Base-by-base conservation (phyloP, 1,140 invertebrate genomes). In the Drosophila hydei region DNA sequence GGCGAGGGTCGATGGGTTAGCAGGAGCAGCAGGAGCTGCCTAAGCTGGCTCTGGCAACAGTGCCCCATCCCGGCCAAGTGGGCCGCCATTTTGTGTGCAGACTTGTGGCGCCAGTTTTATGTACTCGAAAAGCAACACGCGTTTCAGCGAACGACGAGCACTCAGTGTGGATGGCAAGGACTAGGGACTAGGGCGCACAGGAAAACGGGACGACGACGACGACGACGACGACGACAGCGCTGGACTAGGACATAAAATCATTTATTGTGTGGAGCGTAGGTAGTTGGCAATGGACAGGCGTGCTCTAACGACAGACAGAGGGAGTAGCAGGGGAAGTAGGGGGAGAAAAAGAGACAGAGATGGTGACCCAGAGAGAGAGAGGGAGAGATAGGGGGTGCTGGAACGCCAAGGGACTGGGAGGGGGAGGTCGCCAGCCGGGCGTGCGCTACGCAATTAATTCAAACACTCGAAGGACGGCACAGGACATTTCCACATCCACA, bases 41-140 rank as follows among this genome's bases (percentile, higher is more conserved):
- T 33, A 16, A 42, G 38, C 38, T 16, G 42, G 47, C 58, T 58
- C 36, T 33, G 36, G 4, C 52, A 4, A 14, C 23, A 11, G 16
- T 60, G 23, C 64, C 50, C 63, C 72, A 47, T 38, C 63, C 72
- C 50, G 64, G 68, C 81, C 74, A 85, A 85, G 80, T 77, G 81
- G 77, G 81, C 83, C 77, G 81, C 81, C 81, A 85, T 85, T 85
- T 85, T 85, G 81, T 85, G 83, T 81, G 81, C 81, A 85, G 81
- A 85, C 81, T 85, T 43, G 50, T 87, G 81, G 81, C 81, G 81
- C 81, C 81, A 85, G 74, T 87, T 85, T 85, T 85, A 85, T 85
- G 81, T 85, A 87, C 81, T 85, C 81, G 71, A 74, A 79, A 76
- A 85, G 81, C 81, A 85, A 85, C 81, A 85, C 81, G 81, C 81